Base-by-base conservation (phyloP, 2,888 invertebrate genomes). In the Dilophus febrilis region DNA sequence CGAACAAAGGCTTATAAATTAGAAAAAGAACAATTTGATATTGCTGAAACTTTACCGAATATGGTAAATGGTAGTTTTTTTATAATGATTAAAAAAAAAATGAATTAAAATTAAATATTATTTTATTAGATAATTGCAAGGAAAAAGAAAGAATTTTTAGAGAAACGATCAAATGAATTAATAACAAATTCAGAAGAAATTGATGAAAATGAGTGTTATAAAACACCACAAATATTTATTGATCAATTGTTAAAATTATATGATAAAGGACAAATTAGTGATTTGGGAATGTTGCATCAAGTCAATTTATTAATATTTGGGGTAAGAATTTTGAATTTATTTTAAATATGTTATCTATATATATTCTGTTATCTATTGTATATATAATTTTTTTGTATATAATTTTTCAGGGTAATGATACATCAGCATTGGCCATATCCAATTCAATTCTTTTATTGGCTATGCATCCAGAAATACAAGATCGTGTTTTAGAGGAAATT, bases 341-440 rank as follows among this genome's bases (percentile, higher is more conserved):
- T n/a, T n/a, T n/a, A 29, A n/a, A 29, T 13, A n/a, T 4, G 11
- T 29, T 29, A n/a, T n/a, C n/a, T 11, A 11, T 33, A 11, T 33
- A 10, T 33, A 19, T 28, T 26, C 39, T 39, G 11, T n/a, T 42
- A 12, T 31, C 32, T 5, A 14, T 31, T 4, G 22, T 39, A 12
- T 19, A 39, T 13, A 32, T 36, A 10, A 31, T 39, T 11, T 28
- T 42, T 12, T 33, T 36, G 19, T 26, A 39, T 7, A 39, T 39
- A 16, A 42, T 42, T 36, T 27, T 36, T 42, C 8, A 22, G 22
- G 41, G 41, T 3, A 41, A 32, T 29, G 41, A 41, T 10, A 37
- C 41, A 11, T 18, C 41, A 10, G 37, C 41, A 10, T 13, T 41
- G 19, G 31, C 29, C 1, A 14, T 19, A 4, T 32, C 41, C 4